Evolutionary conservation across 2,797 vertebrate species (phyloP).

Genomic region (Pseudomugil tenellus): DNA sequence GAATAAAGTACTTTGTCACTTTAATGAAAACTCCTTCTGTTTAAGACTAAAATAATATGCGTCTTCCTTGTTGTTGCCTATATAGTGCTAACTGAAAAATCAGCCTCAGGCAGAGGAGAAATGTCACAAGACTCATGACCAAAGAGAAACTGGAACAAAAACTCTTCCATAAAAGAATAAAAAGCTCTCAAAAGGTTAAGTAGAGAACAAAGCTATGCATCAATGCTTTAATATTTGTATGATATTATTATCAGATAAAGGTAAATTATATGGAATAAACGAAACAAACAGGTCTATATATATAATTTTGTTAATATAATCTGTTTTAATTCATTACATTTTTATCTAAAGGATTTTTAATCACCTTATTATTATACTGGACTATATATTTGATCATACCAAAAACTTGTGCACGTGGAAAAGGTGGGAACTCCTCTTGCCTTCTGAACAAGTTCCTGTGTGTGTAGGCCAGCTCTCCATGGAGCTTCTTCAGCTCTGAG

Average conservation of each 20-base stretch:
- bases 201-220: not conserved
- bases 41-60: not conserved
- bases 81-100: not conserved
- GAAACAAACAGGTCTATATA: not conserved
- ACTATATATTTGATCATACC: constrained; percentile 70
- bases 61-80: not conserved
- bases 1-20: not conserved
- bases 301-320: not conserved
- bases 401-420: constrained; percentile 89
- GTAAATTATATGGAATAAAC: not conserved
- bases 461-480: constrained; percentile 89
- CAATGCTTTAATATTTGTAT: not conserved
- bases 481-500: constrained; percentile 91
- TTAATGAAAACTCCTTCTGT: not conserved
- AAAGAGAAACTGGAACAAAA: not conserved
- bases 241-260: not conserved
- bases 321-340: not conserved
- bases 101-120: not conserved
- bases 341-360: not conserved
- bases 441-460: constrained; percentile 92
- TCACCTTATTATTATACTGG: not conserved
- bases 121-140: constrained; percentile 26
- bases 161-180: not conserved
- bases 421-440: constrained; percentile 89
- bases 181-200: not conserved